Base-by-base conservation (phyloP, 1,140 invertebrate genomes). In the Pachyrhynchus sulphureomaculatus region DNA sequence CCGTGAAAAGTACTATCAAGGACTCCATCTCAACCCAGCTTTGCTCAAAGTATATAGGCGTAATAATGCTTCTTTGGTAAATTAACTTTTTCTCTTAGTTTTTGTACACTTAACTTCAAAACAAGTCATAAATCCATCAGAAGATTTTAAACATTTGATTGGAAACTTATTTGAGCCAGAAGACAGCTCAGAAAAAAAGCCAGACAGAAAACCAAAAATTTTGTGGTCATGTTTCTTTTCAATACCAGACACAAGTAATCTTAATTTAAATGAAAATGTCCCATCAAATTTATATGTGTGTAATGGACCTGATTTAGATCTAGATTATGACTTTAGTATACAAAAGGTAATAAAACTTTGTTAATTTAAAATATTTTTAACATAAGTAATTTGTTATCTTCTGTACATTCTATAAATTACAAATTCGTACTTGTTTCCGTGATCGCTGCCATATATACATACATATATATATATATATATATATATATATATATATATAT, bases 191-290 rank as follows among this genome's bases (percentile, higher is more conserved):
- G 24, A 73, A 75, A 91, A 82, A 90, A 91, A 72, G 12, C 26
- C 32, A n/a, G 6, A 36, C 13, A 74, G 10, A 29, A 57, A 65
- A 65, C 85, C 88, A 9, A 81, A 86, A 74, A 82, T 95, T 52
- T 77, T 96, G 37, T 95, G 90, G 86, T 89, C 88, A 52, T 75
- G 92, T 32, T 93, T 89, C 77, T 95, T 91, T 76, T 92, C 90
- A 68, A 81, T 86, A 71, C 81, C 82, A 56, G 83, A 83, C 70
- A 78, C 82, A 41, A 44, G 21, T 73, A 76, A 81, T 61, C 76
- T 79, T 63, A 80, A 81, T 68, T 66, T 82, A 33, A 76, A 76
- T 33, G 68, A 77, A n/a, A 78, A 80, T 54, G 72, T 79, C 3
- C 81, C 80, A 9, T 76, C 69, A 26, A 84, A 85, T 75, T 77